These are phyloP conservation scores for Odiellus spinosus DNA, from an alignment of 2,888 invertebrate genomes.

Conservation along the genomic window DNA sequence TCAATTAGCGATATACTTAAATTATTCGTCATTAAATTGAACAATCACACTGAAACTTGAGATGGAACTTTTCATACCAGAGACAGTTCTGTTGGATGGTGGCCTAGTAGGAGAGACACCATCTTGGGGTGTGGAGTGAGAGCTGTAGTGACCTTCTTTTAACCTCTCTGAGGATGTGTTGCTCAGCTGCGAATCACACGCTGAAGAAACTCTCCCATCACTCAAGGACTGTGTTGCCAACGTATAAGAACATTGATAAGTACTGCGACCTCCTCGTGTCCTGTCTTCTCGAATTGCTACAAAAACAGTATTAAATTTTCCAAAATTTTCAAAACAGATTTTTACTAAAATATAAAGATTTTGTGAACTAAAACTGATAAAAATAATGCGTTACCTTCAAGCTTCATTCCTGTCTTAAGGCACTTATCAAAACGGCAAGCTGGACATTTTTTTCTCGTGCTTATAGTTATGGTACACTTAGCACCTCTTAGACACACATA, in stretches of 20 bases:
- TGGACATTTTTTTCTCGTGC: constrained; percentile 89
- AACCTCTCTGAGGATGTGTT: too few species aligned
- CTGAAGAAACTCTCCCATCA: constrained; percentile 13
- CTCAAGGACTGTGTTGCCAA: constrained; percentile 41
- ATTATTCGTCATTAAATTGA: too few species aligned
- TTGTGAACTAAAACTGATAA: too few species aligned
- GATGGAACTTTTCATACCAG: too few species aligned
- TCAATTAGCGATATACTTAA: too few species aligned
- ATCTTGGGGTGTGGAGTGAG: too few species aligned
- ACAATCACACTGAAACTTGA: too few species aligned
- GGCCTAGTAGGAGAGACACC: too few species aligned
- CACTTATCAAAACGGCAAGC: constrained; percentile 94
- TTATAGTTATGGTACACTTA: constrained; percentile 77
- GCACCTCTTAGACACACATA: constrained; percentile 84
- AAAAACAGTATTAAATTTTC: too few species aligned
- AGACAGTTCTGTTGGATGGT: too few species aligned
- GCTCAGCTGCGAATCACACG: constrained; percentile 5
- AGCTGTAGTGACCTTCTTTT: too few species aligned
- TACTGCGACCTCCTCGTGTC: constrained; percentile 85
- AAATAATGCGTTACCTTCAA: constrained; percentile 76
- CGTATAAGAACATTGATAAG: constrained; percentile 86
- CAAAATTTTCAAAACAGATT: too few species aligned
- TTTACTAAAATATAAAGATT: not conserved
- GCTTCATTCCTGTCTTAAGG: constrained; percentile 85
- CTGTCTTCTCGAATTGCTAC: constrained; percentile 83